Conservation (phyloP, 2,113 vertebrate genomes). For the Chaetura pelagica region DNA sequence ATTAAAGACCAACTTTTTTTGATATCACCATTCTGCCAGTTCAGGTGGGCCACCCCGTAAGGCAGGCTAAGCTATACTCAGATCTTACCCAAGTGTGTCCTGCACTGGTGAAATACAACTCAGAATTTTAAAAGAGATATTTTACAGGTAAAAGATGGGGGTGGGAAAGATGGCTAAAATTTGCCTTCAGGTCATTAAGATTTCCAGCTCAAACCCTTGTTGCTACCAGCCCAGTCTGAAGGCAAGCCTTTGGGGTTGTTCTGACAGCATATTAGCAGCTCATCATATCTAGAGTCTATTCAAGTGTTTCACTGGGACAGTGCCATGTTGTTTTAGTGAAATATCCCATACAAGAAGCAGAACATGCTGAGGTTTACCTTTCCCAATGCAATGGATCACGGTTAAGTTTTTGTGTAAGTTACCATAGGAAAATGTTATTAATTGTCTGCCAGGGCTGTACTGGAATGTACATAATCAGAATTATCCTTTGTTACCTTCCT, state of each 20-base stretch:
- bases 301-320: background rate
- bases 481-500: background rate
- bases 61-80: background rate
- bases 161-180: background rate
- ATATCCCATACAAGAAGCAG: background rate
- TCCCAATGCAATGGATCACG: background rate
- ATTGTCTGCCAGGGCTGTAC: background rate
- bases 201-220: background rate
- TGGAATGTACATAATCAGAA: background rate
- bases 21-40: background rate
- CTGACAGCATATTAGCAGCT: conserved; percentile 35
- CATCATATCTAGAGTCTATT: conserved; percentile 41
- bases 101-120: background rate
- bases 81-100: background rate
- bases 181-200: background rate
- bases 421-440: background rate
- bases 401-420: background rate
- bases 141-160: background rate
- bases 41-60: background rate
- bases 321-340: background rate
- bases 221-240: conserved; percentile 16
- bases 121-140: background rate
- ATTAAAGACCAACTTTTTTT: background rate
- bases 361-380: background rate
- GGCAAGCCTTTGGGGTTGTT: conserved; percentile 15